phyloP scores from a whole-genome alignment of 2,113 vertebrate species.

The Petrocephalus zakoni region DNA sequence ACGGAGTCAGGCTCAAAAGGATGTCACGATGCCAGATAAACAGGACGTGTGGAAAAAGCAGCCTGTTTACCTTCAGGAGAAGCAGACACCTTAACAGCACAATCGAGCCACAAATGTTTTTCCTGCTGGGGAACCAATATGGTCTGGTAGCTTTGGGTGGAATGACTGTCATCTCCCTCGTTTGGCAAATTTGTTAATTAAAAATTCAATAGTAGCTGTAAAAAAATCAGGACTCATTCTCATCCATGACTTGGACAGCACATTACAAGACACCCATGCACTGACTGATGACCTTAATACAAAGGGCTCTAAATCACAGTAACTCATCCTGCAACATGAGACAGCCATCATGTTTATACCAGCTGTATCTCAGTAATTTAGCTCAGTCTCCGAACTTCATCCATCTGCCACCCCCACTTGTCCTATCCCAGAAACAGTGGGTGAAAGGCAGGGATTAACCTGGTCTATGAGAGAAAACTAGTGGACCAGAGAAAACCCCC shows the following conservation, averaged over 20 bases:
- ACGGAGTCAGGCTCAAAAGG: background rate
- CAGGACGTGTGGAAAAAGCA: background rate
- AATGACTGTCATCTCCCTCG: background rate
- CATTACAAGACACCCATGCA: background rate
- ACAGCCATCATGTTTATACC: constrained; percentile 43
- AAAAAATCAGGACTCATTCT: background rate
- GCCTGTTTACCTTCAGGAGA: background rate
- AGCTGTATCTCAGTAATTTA: constrained; percentile 35
- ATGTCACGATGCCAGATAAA: background rate
- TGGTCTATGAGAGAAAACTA: background rate
- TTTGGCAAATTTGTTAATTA: background rate
- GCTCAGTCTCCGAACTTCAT: constrained; percentile 42
- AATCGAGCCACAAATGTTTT: background rate
- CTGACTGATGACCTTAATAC: background rate
- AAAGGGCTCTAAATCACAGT: background rate
- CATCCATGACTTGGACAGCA: background rate
- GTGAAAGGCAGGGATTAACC: background rate
- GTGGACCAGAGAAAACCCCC: background rate
- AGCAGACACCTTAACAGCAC: background rate
- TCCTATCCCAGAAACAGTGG: background rate
- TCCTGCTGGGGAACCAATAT: background rate
- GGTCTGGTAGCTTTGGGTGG: background rate
- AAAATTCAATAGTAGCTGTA: background rate
- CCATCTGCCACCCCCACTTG: background rate
- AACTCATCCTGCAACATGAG: constrained; percentile 23